phyloP scores from a whole-genome alignment of 2,888 invertebrate genomes.

The Nematopogon swammerdamellus region DNA sequence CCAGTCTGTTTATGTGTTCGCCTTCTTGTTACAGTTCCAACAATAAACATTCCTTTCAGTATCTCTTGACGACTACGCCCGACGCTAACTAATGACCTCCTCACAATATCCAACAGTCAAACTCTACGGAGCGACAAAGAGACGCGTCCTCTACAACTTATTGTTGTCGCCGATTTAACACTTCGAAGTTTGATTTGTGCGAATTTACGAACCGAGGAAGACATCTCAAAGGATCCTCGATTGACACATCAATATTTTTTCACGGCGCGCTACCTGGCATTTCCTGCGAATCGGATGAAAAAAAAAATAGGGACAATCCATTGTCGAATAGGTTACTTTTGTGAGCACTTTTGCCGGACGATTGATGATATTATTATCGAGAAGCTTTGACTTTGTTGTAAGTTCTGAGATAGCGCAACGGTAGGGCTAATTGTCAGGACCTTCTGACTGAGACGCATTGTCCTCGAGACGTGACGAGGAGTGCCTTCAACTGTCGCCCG shows the following conservation, averaged over 20 bases:
- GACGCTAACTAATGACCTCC: constrained; percentile 47
- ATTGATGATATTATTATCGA: constrained; percentile 33
- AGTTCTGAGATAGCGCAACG: background rate
- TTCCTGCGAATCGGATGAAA: constrained; percentile 22
- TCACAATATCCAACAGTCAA: constrained; percentile 22
- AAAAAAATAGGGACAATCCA: constrained; percentile 27
- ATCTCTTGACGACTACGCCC: constrained; percentile 10
- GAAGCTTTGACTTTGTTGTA: constrained; percentile 25
- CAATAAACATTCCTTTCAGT: background rate
- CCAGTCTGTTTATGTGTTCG: constrained; percentile 40
- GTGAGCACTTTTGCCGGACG: constrained; percentile 11
- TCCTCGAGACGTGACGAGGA: too few relatives aligned
- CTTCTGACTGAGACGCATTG: background rate
- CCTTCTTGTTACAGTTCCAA: constrained; percentile 26
- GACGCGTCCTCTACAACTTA: constrained; percentile 20
- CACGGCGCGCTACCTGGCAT: constrained; percentile 46
- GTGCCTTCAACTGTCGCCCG: too few relatives aligned
- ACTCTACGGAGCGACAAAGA: background rate
- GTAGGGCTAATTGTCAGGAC: background rate
- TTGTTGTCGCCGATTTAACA: constrained; percentile 47
- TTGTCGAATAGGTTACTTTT: background rate
- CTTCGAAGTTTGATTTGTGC: constrained; percentile 54
- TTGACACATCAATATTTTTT: constrained; percentile 52
- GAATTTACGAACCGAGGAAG: constrained; percentile 30
- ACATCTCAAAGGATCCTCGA: constrained; percentile 28